Conservation (phyloP, 2,888 invertebrate genomes). For the Perizoma flavofasciatum region DNA sequence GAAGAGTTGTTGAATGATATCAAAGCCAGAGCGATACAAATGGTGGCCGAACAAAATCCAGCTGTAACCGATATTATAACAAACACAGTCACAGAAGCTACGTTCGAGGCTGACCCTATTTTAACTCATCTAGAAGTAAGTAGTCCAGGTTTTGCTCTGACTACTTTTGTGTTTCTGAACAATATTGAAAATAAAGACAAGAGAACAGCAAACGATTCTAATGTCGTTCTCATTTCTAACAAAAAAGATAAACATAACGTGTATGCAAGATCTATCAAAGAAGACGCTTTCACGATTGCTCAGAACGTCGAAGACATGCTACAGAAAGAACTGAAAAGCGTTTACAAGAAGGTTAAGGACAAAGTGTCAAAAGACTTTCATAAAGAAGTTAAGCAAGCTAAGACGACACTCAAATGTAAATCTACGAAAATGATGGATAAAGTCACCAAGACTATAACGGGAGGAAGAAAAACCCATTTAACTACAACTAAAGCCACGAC, state of each 20-base stretch:
- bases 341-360: constrained; percentile 53
- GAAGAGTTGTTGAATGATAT: constrained; percentile 59
- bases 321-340: constrained; percentile 51
- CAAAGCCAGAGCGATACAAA: constrained; percentile 54
- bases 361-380: constrained; percentile 47
- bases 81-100: constrained; percentile 53
- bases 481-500: constrained; percentile 10
- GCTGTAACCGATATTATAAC: constrained; percentile 47
- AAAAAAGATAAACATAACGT: constrained; percentile 33
- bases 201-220: constrained; percentile 24
- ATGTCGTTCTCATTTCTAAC: constrained; percentile 15
- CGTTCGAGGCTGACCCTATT: constrained; percentile 45
- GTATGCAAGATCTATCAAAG: constrained; percentile 45
- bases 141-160: constrained; percentile 28
- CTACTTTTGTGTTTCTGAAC: constrained; percentile 35
- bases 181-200: constrained; percentile 29
- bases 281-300: constrained; percentile 46
- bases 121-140: constrained; percentile 35
- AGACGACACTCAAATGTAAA: constrained; percentile 34
- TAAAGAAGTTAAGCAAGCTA: constrained; percentile 43
- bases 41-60: constrained; percentile 49
- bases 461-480: constrained; percentile 2
- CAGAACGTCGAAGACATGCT: constrained; percentile 49
- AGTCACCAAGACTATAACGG: constrained; percentile 16
- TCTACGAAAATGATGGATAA: constrained; percentile 1